A percentile compares a stretch with the other conserved stretches of the same genome.
These are phyloP conservation scores for Corydoras sp. DNA, from an alignment of 2,113 vertebrate genomes.

Conservation along the genomic window DNA sequence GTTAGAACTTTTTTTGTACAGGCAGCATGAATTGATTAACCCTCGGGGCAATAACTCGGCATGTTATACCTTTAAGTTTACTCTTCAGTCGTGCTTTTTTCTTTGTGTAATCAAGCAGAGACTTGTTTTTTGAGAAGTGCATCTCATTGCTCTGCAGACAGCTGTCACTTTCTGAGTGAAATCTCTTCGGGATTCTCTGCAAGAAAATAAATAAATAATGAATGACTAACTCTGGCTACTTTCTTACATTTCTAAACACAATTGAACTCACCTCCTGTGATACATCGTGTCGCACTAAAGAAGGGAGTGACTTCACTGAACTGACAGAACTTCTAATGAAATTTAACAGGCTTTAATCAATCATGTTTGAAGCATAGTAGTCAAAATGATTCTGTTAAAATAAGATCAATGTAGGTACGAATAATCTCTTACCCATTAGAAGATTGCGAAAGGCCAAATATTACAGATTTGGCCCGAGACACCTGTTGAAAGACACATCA, in stretches of 20 bases:
- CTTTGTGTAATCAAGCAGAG: slow-evolving; percentile 32
- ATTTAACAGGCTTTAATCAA: neutral
- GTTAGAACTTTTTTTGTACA: no score
- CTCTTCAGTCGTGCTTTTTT: slow-evolving; percentile 36
- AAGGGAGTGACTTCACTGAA: slow-evolving; percentile 35
- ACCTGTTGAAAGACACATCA: slow-evolving; percentile 30
- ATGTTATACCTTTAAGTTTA: slow-evolving; percentile 34
- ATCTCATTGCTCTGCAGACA: neutral
- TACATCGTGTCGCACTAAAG: neutral
- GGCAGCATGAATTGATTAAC: neutral
- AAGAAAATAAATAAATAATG: neutral
- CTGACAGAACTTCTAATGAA: slow-evolving; percentile 30
- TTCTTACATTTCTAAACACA: neutral
- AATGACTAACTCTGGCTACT: neutral
- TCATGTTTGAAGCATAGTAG: neutral
- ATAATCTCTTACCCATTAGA: slow-evolving; percentile 40
- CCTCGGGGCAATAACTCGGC: neutral
- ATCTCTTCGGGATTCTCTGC: slow-evolving; percentile 23
- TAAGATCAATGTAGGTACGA: neutral
- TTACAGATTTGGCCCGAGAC: slow-evolving; percentile 28
- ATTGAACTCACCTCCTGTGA: slow-evolving; percentile 30
- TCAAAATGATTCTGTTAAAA: neutral
- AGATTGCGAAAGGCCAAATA: slow-evolving; percentile 31
- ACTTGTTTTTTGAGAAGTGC: neutral
- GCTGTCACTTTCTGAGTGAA: slow-evolving; percentile 16